phyloP scores from a whole-genome alignment of 2,113 vertebrate genomes.

The Turnix velox region DNA sequence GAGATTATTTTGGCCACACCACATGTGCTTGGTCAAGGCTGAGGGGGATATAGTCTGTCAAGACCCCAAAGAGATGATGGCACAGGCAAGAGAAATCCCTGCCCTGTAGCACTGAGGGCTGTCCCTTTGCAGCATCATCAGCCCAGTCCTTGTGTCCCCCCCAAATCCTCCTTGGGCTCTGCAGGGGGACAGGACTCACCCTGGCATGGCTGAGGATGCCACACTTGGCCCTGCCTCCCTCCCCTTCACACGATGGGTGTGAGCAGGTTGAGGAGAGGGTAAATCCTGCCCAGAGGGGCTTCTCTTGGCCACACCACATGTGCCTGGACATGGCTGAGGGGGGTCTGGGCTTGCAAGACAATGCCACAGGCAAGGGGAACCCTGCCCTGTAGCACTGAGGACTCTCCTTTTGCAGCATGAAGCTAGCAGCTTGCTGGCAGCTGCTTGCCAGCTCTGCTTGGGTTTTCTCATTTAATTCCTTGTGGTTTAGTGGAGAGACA shows the following conservation, averaged over 20 bases:
- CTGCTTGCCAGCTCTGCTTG: not conserved
- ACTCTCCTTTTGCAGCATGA: too few species aligned
- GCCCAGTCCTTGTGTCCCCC: not conserved
- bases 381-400: too few species aligned
- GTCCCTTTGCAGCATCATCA: not conserved
- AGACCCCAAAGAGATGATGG: not conserved
- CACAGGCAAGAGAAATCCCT: not conserved
- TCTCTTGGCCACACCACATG: too few species aligned
- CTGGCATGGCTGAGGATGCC: not conserved
- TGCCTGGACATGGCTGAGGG: too few species aligned
- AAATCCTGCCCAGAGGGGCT: too few species aligned
- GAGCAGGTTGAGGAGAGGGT: too few species aligned
- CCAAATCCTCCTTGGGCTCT: not conserved
- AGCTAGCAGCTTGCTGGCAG: not conserved
- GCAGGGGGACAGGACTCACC: not conserved
- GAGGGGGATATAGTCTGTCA: not conserved
- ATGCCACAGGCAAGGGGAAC: too few species aligned
- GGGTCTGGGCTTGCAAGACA: too few species aligned
- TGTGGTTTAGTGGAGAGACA: rapidly evolving
- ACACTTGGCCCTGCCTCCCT: too few species aligned
- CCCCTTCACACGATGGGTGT: too few species aligned
- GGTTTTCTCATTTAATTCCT: not conserved
- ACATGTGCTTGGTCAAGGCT: not conserved
- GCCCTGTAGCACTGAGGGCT: rapidly evolving
- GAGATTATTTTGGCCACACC: not conserved